These are phyloP conservation scores for Shinisaurus crocodilurus DNA, from an alignment of 2,113 vertebrate species.

Conservation along the genomic window DNA sequence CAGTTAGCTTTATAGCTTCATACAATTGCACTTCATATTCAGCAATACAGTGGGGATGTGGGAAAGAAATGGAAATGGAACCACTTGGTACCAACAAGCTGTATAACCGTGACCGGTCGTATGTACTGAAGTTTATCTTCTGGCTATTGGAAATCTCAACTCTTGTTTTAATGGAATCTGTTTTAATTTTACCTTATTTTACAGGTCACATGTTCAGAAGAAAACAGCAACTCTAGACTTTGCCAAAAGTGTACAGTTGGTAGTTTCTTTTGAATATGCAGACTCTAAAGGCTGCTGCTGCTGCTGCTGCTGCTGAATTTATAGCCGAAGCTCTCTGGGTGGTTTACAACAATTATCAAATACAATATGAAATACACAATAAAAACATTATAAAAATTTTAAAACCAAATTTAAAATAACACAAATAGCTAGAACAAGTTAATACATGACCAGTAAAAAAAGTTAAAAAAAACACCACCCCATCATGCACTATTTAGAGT, in stretches of 20 bases:
- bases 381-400: too few relatives aligned
- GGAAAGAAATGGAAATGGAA: slow-evolving; percentile 1
- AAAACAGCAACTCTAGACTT: background rate
- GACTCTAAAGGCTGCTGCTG: too few relatives aligned
- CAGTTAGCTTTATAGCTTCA: background rate
- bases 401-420: too few relatives aligned
- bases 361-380: too few relatives aligned
- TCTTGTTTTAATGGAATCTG: background rate
- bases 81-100: background rate
- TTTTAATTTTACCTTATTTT: background rate
- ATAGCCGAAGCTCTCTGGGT: too few relatives aligned
- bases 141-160: background rate
- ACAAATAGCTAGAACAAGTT: too few relatives aligned
- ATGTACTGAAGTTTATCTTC: slow-evolving; percentile 1
- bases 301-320: too few relatives aligned
- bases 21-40: background rate
- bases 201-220: background rate
- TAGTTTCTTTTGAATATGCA: background rate
- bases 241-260: background rate
- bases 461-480: too few relatives aligned
- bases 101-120: background rate
- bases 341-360: too few relatives aligned
- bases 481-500: too few relatives aligned
- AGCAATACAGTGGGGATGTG: background rate
- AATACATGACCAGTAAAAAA: too few relatives aligned